Base-by-base conservation (phyloP, 1,140 invertebrate genomes). In the Caenorhabditis remanei region DNA sequence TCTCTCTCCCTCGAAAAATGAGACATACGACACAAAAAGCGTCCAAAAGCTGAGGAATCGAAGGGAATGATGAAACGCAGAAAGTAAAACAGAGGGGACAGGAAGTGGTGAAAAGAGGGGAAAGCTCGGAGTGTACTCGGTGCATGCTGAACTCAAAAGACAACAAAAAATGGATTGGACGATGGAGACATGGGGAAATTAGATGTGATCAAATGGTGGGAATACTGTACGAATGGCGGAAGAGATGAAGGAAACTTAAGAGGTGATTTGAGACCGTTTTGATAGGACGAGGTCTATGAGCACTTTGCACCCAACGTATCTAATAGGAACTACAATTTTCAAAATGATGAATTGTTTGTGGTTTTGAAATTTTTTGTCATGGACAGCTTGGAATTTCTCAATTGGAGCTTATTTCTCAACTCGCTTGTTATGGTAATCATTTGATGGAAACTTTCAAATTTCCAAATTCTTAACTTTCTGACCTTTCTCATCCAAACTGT, bases 21-120 rank as follows among this genome's bases (percentile, higher is more conserved):
- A 50, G 71, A 79, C 65, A 63, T 71, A 32, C 65, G 19, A 43
- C 71, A 79, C 71, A 79, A 79, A 79, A 79, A 79, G 71, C 71
- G 71, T 21, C 71, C 46, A 79, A 48, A 79, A 53, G n/a, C 46
- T 79, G 71, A 21, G 40, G 71, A 41, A 79, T 41, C 46, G 43
- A 19, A 48, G 41, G 41, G 19, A 0, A 53, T 8, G 71, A 43
- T 6, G 71, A 50, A 5, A 43, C 71, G 11, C 46, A 50, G 71
- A 11, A 48, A n/a, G 71, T 3, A 13, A 79, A 40, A 79, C 19
- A 53, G 46, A 79, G 41, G 21, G 11, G 46, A 50, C 4, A 79
- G 43, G 40, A 79, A 53, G 21, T 79, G 46, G 4, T 24, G 71
- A 79, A n/a, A 21, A 79, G 14, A 8, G 71, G 71, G 71, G 71